Base-by-base conservation (phyloP, 2,888 invertebrate species). In the Corbicula japonica region DNA sequence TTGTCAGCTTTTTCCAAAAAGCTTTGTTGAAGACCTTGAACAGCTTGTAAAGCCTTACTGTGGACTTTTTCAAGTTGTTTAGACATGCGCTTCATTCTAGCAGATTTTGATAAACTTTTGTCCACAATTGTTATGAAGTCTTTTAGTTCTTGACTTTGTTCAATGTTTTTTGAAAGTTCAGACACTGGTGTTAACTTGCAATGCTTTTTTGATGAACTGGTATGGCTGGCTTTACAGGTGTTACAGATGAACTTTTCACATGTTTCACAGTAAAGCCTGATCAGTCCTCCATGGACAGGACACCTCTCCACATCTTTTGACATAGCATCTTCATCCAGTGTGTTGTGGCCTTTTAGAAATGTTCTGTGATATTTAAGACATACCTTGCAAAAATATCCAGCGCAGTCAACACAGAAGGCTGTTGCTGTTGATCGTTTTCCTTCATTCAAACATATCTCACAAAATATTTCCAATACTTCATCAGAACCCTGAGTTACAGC, bases 351-450 rank as follows among this genome's bases (percentile, higher is more conserved):
- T 15, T 28, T 28, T 1, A 54, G 23, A 54, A 54, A 54, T 23
- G 15, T 54, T 10, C 54, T 32, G 15, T 54, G 54, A 23, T 30
- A 54, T 54, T 54, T 54, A 15, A 54, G 15, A 30, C 54, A 54
- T 18, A n/a, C 32, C 2, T 8, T 5, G 18, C 54, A 54, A 54
- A 54, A 23, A n/a, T 54, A 54, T 12, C 30, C 30, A 3, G 32
- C 54, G 15, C 54, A 54, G 3, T 5, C 12, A 30, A n/a, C n/a
- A 54, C 54, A 54, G 15, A 54, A 54, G 12, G 54, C 54, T 15
- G 10, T 12, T 4, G 54, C 54, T 30, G 23, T 54, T 10, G 4
- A 15, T 3, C 18, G 12, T 8, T 3, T 6, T 30, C 54, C 54
- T 18, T 54, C 54, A 10, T 32, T 26, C 12, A 32, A 15, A 30